phyloP scores from a whole-genome alignment of 2,888 invertebrate species.

The Iselma pallidipennis region DNA sequence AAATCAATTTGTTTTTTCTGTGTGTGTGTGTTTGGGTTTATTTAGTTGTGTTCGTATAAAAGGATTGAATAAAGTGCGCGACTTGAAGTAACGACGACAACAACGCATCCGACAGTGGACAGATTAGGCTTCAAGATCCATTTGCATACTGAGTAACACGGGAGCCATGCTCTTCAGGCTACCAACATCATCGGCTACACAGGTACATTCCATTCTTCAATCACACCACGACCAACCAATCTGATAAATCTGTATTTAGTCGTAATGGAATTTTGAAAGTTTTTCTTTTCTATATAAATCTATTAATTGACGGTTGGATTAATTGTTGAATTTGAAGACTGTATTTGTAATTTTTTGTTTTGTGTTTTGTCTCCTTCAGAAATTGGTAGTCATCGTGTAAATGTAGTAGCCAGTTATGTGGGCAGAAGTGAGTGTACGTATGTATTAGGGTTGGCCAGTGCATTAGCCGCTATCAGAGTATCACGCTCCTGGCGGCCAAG shows the following conservation, averaged over 20 bases:
- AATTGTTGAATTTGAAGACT: neutral
- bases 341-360: neutral
- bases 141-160: conserved; percentile 48
- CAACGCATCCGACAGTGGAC: conserved; percentile 35
- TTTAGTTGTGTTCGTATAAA: neutral
- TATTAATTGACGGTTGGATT: neutral
- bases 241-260: neutral
- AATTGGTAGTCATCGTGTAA: conserved; percentile 14
- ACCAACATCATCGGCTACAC: conserved; percentile 11
- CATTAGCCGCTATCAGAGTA: conserved; percentile 42
- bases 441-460: conserved; percentile 38
- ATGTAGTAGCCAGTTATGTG: conserved; percentile 35
- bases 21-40: neutral
- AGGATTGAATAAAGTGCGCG: neutral
- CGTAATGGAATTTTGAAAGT: neutral
- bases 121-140: conserved; percentile 45
- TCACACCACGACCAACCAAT: neutral
- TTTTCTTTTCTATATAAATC: neutral
- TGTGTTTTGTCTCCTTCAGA: neutral
- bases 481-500: conserved; percentile 44
- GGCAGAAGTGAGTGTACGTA: conserved; percentile 30
- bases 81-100: conserved; percentile 10
- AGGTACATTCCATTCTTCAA: conserved; percentile 5
- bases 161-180: conserved; percentile 33
- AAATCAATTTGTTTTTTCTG: neutral